Evolutionary conservation across 2,797 vertebrate genomes (phyloP).

Genomic region (Ptychobarbus kaznakovi): DNA sequence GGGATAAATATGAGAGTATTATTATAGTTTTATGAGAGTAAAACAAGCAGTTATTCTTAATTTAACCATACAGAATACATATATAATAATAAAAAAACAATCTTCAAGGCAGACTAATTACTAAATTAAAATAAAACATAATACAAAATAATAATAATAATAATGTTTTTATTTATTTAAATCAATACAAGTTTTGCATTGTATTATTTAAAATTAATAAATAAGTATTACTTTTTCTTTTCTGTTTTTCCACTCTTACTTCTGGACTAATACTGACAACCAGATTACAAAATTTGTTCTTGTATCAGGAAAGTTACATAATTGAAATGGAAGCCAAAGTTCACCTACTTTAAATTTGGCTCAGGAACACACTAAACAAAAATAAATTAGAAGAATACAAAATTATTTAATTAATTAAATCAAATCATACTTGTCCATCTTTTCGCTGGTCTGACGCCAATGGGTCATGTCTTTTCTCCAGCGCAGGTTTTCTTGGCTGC

Average conservation of each 20-base stretch:
- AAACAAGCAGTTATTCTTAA: not conserved
- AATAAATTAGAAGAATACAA: not conserved
- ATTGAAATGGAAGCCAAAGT: not conserved
- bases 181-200: not conserved
- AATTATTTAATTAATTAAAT: not conserved
- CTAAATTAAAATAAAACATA: not conserved
- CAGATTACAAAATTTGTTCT: constrained; percentile 1
- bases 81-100: not conserved
- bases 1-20: not conserved
- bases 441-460: constrained; percentile 98
- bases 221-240: not conserved
- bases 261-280: not conserved
- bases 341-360: not conserved
- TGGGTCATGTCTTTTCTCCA: constrained; percentile 99
- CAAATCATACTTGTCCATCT: constrained; percentile 93
- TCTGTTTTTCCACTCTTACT: too few species aligned
- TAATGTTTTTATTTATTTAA: not conserved
- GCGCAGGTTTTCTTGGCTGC: constrained; percentile 96
- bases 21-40: constrained; percentile 3
- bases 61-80: not conserved
- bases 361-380: not conserved
- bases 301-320: not conserved
- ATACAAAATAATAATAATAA: not conserved
- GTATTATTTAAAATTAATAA: not conserved
- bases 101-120: not conserved